These are phyloP conservation scores for Drosophila sp. DNA, from an alignment of 1,140 invertebrate genomes.

Conservation along the genomic window DNA sequence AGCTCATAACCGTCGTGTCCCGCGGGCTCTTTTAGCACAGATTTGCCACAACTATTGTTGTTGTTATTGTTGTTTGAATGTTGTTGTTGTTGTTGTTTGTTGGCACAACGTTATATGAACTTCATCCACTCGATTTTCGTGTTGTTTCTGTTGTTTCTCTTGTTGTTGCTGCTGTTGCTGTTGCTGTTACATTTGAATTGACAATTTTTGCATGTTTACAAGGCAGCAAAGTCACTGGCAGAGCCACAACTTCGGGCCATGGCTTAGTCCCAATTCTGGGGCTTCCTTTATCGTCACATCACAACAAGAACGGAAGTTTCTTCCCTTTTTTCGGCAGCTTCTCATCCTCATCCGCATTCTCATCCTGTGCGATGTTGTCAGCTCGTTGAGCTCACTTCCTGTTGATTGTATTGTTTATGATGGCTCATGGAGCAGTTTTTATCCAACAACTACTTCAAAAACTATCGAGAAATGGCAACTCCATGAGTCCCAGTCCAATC, in stretches of 20 bases:
- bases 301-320: conserved; percentile 37
- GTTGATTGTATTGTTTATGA: conserved; percentile 60
- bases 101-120: conserved; percentile 50
- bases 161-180: conserved; percentile 18
- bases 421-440: conserved; percentile 34
- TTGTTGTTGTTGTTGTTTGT: conserved; percentile 28
- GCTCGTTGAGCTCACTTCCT: conserved; percentile 49
- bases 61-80: conserved; percentile 35
- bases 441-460: conserved; percentile 8
- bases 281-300: conserved; percentile 33
- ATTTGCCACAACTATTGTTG: conserved; percentile 49
- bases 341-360: background rate
- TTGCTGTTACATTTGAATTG: conserved; percentile 48
- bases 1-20: conserved; percentile 26
- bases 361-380: conserved; percentile 22
- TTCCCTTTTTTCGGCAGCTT: conserved; percentile 22
- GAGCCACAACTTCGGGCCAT: conserved; percentile 15
- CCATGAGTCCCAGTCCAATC: background rate
- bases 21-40: conserved; percentile 46
- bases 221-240: conserved; percentile 22
- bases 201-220: conserved; percentile 66
- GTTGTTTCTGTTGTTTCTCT: background rate
- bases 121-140: background rate
- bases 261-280: conserved; percentile 39
- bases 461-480: conserved; percentile 15